Evolutionary conservation across 2,888 invertebrate species (phyloP), one percentile per base, ranked within the genome.

Genomic region (Hyposoter didymator): DNA sequence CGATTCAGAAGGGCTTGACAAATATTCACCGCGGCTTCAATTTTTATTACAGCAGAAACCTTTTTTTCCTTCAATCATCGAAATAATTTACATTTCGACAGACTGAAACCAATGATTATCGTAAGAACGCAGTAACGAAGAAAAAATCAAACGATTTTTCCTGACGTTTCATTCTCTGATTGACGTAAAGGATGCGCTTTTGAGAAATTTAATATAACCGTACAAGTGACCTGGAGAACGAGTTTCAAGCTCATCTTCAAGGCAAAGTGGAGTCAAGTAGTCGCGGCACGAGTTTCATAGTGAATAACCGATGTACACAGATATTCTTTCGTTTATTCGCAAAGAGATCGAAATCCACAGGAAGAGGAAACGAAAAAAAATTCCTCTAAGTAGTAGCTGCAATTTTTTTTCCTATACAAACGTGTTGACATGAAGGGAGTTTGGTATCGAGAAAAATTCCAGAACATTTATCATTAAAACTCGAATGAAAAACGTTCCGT

Each of bases 231-330:
- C 17, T 17, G 49, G 64, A 17, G 62, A 69, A 55, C 35, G 35
- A 22, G 55, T 49, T 59, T 69, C 45, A 39, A 64, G 64, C 49
- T 78, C 47, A 49, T 43, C 8, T 70, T 39, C 28, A 14, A 67
- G 52, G 59, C 22, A 35, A 72, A 73, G 19, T 52, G 47, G 59
- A 55, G 73, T 67, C 62, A 55, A 81, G 81, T 76, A 81, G 45
- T 35, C 47, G 45, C 75, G 19, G 52, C 47, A 43, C 17, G 59
- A n/a, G 59, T 74, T 78, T 28, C 49, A 39, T 14, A 47, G 19
- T 39, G 45, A 49, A 35, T 64, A 35, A 28, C 55, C 14, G 14
- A 32, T 52, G 55, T n/a, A 52, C 19, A 73, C 19, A 19, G 35
- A 14, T 35, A 14, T 19, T 35, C 2, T 14, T n/a, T 55, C 55